Percentiles rank a stretch among this genome's conserved stretches.
These are phyloP conservation scores for Salticus scenicus DNA, from an alignment of 2,888 invertebrate species.

Conservation along the genomic window DNA sequence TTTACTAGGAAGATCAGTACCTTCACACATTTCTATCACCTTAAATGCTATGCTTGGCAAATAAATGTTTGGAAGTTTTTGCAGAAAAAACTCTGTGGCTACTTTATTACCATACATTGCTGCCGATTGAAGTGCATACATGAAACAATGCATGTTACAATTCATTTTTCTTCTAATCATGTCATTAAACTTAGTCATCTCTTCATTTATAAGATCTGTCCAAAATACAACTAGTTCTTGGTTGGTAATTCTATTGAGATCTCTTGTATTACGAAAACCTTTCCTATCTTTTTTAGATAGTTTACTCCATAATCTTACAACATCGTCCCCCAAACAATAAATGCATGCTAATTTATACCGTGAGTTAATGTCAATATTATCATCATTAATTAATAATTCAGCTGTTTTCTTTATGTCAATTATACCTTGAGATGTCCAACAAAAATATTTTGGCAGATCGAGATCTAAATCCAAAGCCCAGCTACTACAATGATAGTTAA, in stretches of 20 bases:
- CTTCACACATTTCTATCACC: conserved; percentile 7
- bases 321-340: conserved; percentile 34
- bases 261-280: conserved; percentile 27
- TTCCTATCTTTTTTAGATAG: conserved; percentile 25
- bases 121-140: conserved; percentile 50
- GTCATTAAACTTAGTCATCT: conserved; percentile 22
- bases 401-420: conserved; percentile 55
- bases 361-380: conserved; percentile 11
- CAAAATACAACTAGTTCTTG: conserved; percentile 49
- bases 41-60: conserved; percentile 42
- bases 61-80: conserved; percentile 43
- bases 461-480: neutral
- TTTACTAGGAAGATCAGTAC: conserved; percentile 45
- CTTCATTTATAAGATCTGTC: conserved; percentile 56
- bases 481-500: neutral
- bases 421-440: conserved; percentile 52
- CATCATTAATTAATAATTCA: conserved; percentile 38
- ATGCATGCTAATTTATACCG: conserved; percentile 34
- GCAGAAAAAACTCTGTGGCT: conserved; percentile 54
- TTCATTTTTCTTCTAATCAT: conserved; percentile 26
- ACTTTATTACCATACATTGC: conserved; percentile 55
- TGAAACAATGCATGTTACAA: conserved; percentile 21
- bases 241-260: conserved; percentile 15
- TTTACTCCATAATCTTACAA: conserved; percentile 34
- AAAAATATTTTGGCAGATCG: conserved; percentile 27